phyloP scores from a whole-genome alignment of 2,113 vertebrate species.

The Pardalotus punctatus region DNA sequence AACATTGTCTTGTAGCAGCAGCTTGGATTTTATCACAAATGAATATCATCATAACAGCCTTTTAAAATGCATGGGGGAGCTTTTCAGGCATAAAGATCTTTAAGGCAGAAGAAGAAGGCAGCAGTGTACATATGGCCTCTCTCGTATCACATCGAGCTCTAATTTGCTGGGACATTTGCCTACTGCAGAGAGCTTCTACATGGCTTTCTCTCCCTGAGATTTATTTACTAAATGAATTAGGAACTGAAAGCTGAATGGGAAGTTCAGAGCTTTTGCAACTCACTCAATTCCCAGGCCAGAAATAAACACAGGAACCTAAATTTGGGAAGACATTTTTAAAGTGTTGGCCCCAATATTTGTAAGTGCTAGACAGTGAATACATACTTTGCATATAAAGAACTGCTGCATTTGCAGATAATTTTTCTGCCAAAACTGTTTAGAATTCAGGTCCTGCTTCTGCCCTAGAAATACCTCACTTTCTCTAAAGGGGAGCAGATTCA shows the following conservation, averaged over 20 bases:
- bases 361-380: background rate
- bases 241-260: background rate
- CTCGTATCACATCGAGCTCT: background rate
- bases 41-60: constrained; percentile 7
- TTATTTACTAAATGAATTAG: background rate
- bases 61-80: constrained; percentile 28
- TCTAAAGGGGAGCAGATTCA: background rate
- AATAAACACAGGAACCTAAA: background rate
- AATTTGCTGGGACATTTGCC: constrained; percentile 3
- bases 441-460: background rate
- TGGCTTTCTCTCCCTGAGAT: background rate
- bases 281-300: background rate
- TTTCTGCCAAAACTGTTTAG: background rate
- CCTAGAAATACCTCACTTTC: background rate
- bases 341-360: background rate
- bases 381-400: background rate
- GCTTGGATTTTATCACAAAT: constrained; percentile 38
- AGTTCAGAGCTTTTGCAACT: background rate
- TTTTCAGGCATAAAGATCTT: constrained; percentile 18
- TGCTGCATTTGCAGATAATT: background rate
- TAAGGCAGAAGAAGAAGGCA: background rate
- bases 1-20: background rate
- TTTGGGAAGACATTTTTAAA: background rate
- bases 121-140: background rate
- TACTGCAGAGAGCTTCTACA: background rate